phyloP scores from a whole-genome alignment of 1,140 invertebrate species.

The Stegodyphus mimosarum region DNA sequence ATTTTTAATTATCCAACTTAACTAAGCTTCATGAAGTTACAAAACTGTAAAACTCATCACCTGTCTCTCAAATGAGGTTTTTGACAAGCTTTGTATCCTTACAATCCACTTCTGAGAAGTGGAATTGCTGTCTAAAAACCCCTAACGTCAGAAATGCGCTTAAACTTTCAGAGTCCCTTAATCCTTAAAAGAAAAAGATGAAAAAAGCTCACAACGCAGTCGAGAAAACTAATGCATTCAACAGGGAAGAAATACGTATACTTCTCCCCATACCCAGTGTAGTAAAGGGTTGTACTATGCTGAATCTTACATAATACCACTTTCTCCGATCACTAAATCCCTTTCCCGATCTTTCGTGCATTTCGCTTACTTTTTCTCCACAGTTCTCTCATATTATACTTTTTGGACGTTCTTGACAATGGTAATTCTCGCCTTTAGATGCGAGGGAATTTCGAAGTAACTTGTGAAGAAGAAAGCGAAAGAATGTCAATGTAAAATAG shows the following conservation, averaged over 20 bases:
- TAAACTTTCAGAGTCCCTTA: constrained; percentile 33
- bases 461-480: constrained; percentile 9
- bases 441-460: constrained; percentile 27
- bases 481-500: constrained; percentile 46
- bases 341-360: constrained; percentile 2
- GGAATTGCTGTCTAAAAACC: not conserved
- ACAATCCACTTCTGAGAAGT: not conserved
- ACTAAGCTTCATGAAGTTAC: too few relatives aligned
- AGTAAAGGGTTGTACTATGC: not conserved
- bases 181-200: constrained; percentile 10
- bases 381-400: not conserved
- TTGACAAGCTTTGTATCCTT: not conserved
- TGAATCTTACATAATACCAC: constrained; percentile 40
- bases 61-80: not conserved
- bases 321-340: constrained; percentile 6
- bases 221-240: too few relatives aligned
- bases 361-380: constrained; percentile 4
- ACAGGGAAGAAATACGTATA: not conserved
- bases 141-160: constrained; percentile 33
- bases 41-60: not conserved
- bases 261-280: constrained; percentile 1
- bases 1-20: too few relatives aligned
- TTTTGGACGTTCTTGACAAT: constrained; percentile 33
- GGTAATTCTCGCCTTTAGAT: constrained; percentile 54
- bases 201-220: constrained; percentile 6